A percentile compares a stretch with the other conserved stretches of the same genome.
phyloP scores from a whole-genome alignment of 2,113 vertebrate species.

The Theropithecus gelada region DNA sequence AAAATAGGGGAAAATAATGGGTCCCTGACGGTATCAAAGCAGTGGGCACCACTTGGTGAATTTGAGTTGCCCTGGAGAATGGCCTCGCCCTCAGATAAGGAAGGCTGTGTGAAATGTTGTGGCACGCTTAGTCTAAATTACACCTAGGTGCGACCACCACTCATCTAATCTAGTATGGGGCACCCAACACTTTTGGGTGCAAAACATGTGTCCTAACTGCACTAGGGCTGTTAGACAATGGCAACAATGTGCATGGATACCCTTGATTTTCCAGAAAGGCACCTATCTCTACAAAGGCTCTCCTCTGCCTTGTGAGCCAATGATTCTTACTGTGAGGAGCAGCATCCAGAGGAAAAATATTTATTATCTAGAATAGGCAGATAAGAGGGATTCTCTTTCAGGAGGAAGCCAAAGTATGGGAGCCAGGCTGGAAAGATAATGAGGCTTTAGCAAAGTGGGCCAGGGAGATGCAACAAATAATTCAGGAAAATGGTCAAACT shows the following conservation, averaged over 20 bases:
- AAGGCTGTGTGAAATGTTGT: neutral
- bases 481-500: neutral
- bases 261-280: no score
- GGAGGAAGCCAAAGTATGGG: neutral
- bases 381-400: neutral
- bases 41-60: neutral
- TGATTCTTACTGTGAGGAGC: neutral
- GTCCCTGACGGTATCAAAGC: neutral
- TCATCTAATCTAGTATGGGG: neutral
- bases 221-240: neutral
- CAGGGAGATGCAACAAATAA: neutral
- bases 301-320: no score
- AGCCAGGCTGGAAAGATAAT: neutral
- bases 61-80: neutral
- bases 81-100: neutral
- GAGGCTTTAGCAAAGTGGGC: neutral
- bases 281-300: no score
- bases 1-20: neutral
- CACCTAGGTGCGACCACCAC: neutral
- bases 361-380: neutral
- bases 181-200: neutral
- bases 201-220: neutral
- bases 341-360: neutral
- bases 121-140: neutral
- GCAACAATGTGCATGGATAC: neutral